Conservation (phyloP, 1,140 invertebrate genomes). For the Bathynomus jamesi region DNA sequence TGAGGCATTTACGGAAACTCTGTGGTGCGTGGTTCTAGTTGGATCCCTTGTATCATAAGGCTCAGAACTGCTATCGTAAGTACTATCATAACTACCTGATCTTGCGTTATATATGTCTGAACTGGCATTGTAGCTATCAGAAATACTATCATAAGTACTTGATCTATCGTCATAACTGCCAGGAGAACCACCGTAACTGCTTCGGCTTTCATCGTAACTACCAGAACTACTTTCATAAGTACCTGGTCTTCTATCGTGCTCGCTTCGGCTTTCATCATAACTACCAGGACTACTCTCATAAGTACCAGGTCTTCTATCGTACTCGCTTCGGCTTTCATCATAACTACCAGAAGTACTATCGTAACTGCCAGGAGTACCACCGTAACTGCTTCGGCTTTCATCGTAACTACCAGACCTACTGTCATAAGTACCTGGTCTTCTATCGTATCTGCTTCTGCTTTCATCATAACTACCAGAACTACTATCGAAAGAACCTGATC, state of each 20-base stretch:
- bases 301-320: slow-evolving; percentile 19
- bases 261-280: slow-evolving; percentile 3
- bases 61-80: slow-evolving; percentile 4
- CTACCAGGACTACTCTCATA: slow-evolving; percentile 12
- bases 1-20: neutral
- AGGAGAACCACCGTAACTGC: neutral
- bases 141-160: neutral
- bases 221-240: neutral
- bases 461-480: neutral
- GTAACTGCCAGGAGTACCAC: slow-evolving; percentile 8
- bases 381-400: slow-evolving; percentile 1
- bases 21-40: slow-evolving; percentile 2
- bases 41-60: slow-evolving; percentile 11
- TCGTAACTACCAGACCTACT: slow-evolving; percentile 8
- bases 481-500: neutral
- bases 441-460: neutral
- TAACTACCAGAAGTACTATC: slow-evolving; percentile 2
- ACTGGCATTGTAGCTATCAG: neutral
- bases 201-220: slow-evolving; percentile 6
- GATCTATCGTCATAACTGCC: neutral
- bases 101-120: neutral
- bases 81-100: slow-evolving; percentile 4
- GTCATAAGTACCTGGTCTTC: slow-evolving; percentile 5
- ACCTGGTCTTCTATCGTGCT: slow-evolving; percentile 15
- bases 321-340: slow-evolving; percentile 6